These are phyloP conservation scores for Halcyon smyrnensis DNA, from an alignment of 2,797 vertebrate genomes.

Conservation along the genomic window DNA sequence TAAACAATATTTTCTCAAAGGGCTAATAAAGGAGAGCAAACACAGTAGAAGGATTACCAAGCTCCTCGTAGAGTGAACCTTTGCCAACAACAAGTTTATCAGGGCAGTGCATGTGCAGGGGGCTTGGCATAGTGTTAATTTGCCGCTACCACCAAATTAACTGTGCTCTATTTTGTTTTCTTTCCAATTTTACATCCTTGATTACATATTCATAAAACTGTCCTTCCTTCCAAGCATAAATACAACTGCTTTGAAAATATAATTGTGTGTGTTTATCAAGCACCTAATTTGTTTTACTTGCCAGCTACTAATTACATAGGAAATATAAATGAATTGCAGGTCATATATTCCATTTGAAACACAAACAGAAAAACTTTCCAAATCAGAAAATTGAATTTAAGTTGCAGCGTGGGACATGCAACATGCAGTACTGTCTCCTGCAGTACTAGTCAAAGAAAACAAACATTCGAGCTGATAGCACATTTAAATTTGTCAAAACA, in stretches of 20 bases:
- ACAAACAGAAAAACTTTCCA: slow-evolving; percentile 37
- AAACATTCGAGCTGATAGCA: slow-evolving; percentile 29
- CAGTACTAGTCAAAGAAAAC: neutral
- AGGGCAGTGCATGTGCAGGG: slow-evolving; percentile 86
- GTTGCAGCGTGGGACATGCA: neutral
- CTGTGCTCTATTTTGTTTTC: slow-evolving; percentile 84
- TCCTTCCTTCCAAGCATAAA: slow-evolving; percentile 77
- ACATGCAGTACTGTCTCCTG: neutral
- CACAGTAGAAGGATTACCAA: slow-evolving; percentile 85
- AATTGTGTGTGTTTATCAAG: slow-evolving; percentile 79
- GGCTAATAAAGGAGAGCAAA: slow-evolving; percentile 88
- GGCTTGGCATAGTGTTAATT: slow-evolving; percentile 83
- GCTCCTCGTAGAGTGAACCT: slow-evolving; percentile 85
- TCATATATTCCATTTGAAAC: slow-evolving; percentile 65
- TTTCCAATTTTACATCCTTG: slow-evolving; percentile 83
- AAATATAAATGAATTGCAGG: slow-evolving; percentile 74
- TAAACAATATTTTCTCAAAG: slow-evolving; percentile 87
- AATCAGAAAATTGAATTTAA: slow-evolving; percentile 9
- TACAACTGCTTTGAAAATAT: slow-evolving; percentile 78
- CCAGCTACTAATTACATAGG: slow-evolving; percentile 77
- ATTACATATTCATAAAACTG: slow-evolving; percentile 82
- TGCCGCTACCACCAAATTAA: slow-evolving; percentile 88
- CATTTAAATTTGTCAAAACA: slow-evolving; percentile 43
- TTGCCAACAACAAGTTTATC: slow-evolving; percentile 97
- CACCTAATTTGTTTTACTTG: slow-evolving; percentile 81